Evolutionary conservation across 1,140 invertebrate genomes (phyloP), one percentile per base, ranked within the genome.

Genomic region (Caenorhabditis briggsae): DNA sequence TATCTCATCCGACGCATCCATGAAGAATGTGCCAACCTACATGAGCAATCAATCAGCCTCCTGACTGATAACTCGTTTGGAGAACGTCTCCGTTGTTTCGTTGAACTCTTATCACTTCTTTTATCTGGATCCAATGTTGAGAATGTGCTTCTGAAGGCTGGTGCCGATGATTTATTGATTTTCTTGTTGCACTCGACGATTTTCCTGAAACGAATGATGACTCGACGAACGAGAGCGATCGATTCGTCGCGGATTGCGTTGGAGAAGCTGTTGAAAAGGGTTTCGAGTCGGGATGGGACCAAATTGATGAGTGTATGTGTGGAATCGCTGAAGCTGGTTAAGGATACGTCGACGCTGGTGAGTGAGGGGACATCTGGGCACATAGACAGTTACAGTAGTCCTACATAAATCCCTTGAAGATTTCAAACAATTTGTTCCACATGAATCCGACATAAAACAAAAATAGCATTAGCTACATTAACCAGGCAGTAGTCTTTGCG

Each of bases 81-180:
- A 46, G 64, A 78, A 9, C 16, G 46, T 11, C 41, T 86, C 5
- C n/a, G 85, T 23, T 50, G 70, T 64, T 86, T 78, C 33, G 70
- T 83, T 18, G 74, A 86, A 50, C 48, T 86, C n/a, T 46, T 86
- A 3, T 70, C 55, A 8, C 46, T 74, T 59, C 70, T 86, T 5
- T 41, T 86, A 14, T 82, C 64, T 48, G 85, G 85, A 48, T 70
- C 50, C 14, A 53, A 70, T 18, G 64, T 55, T 16, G 85, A 86
- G 25, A 74, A 74, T n/a, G 46, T 86, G n/a, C 85, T 86, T 53
- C 56, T 86, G 55, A 86, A 86, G 43, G 82, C 85, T 3, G 70
- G 64, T 8, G 82, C 56, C 18, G 50, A 55, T 43, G 43, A 82
- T 74, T 56, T 86, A 14, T 11, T 86, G 25, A 82, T 56, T 25